A percentile compares a stretch with the other conserved stretches of the same genome.
Evolutionary conservation across 2,797 vertebrate genomes (phyloP).

Genomic region (Petrocephalus sullivani): DNA sequence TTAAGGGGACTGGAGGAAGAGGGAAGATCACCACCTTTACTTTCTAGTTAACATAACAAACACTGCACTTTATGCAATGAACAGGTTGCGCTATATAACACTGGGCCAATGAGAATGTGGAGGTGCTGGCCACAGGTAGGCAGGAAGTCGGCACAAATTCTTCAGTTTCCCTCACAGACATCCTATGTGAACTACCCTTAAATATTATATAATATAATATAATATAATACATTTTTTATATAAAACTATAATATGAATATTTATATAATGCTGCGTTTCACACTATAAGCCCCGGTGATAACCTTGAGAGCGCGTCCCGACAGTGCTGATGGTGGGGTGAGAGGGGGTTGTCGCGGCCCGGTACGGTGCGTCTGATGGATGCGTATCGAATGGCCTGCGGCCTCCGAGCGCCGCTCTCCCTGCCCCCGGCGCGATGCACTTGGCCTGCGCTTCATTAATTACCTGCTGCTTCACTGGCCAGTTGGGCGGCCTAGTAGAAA

Average conservation of each 20-base stretch:
- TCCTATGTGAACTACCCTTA: too few species aligned
- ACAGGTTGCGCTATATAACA: neutral
- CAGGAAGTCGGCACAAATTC: neutral
- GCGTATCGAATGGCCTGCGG: constrained; percentile 52
- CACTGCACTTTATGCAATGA: neutral
- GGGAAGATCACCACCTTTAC: neutral
- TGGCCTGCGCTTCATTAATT: constrained; percentile 58
- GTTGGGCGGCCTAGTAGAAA: constrained; percentile 37
- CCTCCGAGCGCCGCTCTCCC: constrained; percentile 38
- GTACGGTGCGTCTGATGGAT: constrained; percentile 51
- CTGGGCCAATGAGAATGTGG: neutral
- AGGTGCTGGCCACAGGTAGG: neutral
- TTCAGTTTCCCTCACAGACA: neutral
- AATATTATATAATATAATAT: too few species aligned
- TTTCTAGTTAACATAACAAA: neutral
- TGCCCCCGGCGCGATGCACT: constrained; percentile 22
- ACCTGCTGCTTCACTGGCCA: constrained; percentile 36
- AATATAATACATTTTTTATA: too few species aligned
- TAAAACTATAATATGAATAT: too few species aligned
- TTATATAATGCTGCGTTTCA: neutral
- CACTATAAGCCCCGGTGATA: neutral
- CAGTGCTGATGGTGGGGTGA: neutral
- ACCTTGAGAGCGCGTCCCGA: neutral
- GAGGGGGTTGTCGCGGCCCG: neutral
- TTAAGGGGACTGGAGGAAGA: neutral